A percentile compares a stretch with the other conserved stretches of the same genome.
These are phyloP conservation scores for Saguinus midas DNA, from an alignment of 2,113 vertebrate species.

Conservation along the genomic window DNA sequence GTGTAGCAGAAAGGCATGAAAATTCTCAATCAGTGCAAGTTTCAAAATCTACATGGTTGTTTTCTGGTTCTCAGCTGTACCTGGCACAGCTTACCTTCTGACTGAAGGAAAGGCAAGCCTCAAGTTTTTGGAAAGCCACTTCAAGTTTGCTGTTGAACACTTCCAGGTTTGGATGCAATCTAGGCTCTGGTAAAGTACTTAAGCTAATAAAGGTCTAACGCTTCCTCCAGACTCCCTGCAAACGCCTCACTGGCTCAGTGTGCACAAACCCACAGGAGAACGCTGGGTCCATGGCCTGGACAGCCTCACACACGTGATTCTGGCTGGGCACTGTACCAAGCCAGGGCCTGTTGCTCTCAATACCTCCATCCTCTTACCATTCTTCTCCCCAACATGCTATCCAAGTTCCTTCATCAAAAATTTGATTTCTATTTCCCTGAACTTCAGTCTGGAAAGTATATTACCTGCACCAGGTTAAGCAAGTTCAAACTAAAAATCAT, in stretches of 20 bases:
- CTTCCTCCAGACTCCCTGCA: conserved; percentile 73
- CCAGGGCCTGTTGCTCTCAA: background rate
- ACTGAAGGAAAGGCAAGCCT: conserved; percentile 50
- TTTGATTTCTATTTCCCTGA: background rate
- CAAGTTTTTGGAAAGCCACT: conserved; percentile 66
- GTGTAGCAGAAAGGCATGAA: conserved; percentile 44
- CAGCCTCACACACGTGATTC: conserved; percentile 27
- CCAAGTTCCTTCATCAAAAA: background rate
- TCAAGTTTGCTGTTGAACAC: conserved; percentile 71
- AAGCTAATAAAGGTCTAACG: conserved; percentile 73
- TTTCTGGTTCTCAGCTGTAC: conserved; percentile 69
- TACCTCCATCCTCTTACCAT: background rate
- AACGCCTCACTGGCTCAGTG: conserved; percentile 25
- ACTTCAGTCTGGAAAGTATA: background rate
- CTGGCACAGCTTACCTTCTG: conserved; percentile 65
- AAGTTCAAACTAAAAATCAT: background rate
- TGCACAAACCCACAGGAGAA: conserved; percentile 57
- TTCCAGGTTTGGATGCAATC: conserved; percentile 72
- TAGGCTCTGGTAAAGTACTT: conserved; percentile 82
- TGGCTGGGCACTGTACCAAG: background rate
- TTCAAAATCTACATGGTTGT: conserved; percentile 50
- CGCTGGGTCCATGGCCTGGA: conserved; percentile 6
- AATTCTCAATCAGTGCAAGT: conserved; percentile 40
- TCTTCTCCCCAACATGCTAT: background rate
- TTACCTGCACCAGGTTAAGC: background rate